These are phyloP conservation scores for Zaprionus bogoriensis DNA, from an alignment of 2,888 invertebrate genomes.

Conservation along the genomic window DNA sequence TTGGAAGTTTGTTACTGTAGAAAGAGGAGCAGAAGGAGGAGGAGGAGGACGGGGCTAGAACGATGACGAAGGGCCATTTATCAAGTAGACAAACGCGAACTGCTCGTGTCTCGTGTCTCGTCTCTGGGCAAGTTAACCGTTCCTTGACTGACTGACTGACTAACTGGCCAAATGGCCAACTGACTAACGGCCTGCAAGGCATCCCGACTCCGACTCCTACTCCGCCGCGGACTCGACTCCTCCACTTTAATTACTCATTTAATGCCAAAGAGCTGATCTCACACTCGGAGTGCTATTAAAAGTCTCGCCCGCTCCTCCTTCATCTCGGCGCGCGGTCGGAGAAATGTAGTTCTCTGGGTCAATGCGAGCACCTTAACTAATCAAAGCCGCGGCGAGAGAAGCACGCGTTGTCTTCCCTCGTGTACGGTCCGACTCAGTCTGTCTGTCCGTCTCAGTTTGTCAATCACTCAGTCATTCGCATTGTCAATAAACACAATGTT, in stretches of 20 bases:
- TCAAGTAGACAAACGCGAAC: constrained; percentile 51
- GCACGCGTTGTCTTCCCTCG: constrained; percentile 11
- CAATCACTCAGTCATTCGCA: constrained; percentile 17
- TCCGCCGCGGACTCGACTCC: constrained; percentile 25
- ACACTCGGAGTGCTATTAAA: constrained; percentile 41
- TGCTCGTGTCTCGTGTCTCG: constrained; percentile 72
- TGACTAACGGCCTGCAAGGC: constrained; percentile 31
- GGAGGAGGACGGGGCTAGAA: constrained; percentile 33
- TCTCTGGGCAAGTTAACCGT: constrained; percentile 63
- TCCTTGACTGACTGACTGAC: constrained; percentile 40
- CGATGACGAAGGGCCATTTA: constrained; percentile 66
- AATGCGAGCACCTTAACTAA: constrained; percentile 73
- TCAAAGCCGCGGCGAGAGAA: constrained; percentile 46
- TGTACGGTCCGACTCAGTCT: background rate
- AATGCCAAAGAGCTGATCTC: constrained; percentile 43
- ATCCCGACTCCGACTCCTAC: constrained; percentile 14
- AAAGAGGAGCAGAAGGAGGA: too few relatives aligned
- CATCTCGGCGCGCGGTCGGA: constrained; percentile 13
- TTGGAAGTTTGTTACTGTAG: too few relatives aligned
- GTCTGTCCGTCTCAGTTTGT: background rate
- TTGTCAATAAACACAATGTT: constrained; percentile 53
- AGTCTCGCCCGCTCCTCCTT: constrained; percentile 16
- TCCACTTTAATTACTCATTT: constrained; percentile 66
- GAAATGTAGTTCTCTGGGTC: constrained; percentile 75
- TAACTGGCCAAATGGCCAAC: constrained; percentile 25